phyloP scores from a whole-genome alignment of 2,113 vertebrate species.

The Cryptomyrus ogoouensis region DNA sequence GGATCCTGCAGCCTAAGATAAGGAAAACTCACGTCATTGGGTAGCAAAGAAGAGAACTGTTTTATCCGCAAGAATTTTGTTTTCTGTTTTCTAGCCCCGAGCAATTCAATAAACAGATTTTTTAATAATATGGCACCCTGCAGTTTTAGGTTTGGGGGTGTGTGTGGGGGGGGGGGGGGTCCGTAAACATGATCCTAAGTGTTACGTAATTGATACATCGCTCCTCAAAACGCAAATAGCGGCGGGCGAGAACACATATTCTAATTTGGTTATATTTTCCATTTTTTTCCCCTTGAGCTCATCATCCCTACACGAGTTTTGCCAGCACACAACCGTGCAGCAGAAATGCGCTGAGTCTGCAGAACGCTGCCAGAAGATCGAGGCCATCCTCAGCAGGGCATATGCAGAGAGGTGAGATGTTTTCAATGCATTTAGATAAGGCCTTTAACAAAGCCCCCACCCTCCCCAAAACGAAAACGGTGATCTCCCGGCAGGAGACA shows the following conservation, averaged over 20 bases:
- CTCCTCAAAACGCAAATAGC: not conserved
- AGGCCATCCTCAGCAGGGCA: conserved; percentile 15
- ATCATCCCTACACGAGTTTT: not conserved
- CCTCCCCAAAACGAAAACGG: conserved; percentile 55
- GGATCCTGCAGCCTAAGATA: not conserved
- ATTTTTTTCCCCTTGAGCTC: not conserved
- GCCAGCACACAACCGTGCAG: not conserved
- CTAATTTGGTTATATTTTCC: not conserved
- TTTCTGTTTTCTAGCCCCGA: not conserved
- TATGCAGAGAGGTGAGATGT: conserved; percentile 52
- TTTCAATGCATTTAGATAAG: conserved; percentile 79
- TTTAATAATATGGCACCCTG: not conserved
- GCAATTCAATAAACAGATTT: not conserved
- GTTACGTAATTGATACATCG: not conserved
- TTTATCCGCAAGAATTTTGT: not conserved
- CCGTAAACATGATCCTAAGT: not conserved
- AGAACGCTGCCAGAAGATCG: not conserved
- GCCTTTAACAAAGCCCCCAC: conserved; percentile 72
- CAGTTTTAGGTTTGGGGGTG: not conserved
- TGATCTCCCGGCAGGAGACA: conserved; percentile 61
- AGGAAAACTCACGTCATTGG: not conserved
- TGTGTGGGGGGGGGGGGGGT: not conserved
- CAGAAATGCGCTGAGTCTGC: not conserved
- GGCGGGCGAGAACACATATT: not conserved
- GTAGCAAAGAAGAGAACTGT: not conserved